A percentile compares a stretch with the other conserved stretches of the same genome.
phyloP scores from a whole-genome alignment of 2,113 vertebrate genomes.

The Hemichromis elongatus region DNA sequence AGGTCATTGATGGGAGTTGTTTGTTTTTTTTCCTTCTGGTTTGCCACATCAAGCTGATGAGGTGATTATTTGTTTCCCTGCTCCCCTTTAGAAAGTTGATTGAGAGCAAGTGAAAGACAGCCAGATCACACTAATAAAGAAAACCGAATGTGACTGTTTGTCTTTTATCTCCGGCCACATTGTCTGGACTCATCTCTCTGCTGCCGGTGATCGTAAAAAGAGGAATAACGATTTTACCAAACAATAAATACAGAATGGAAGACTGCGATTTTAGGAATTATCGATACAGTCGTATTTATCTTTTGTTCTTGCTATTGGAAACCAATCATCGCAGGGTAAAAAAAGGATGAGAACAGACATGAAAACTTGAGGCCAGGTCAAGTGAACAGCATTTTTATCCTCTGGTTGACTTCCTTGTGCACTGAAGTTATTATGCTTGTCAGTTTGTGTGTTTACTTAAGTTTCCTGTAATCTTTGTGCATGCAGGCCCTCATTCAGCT shows the following conservation, averaged over 20 bases:
- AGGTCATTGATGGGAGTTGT: constrained; percentile 3
- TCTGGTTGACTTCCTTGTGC: neutral
- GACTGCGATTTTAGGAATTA: neutral
- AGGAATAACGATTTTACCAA: neutral
- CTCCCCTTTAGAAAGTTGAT: constrained; percentile 5
- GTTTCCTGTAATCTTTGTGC: neutral
- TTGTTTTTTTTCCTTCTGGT: constrained; percentile 5
- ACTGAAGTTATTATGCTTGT: neutral
- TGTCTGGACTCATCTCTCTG: constrained; percentile 9
- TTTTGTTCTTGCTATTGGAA: neutral
- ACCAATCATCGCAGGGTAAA: neutral
- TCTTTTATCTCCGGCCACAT: constrained; percentile 11
- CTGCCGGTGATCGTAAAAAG: constrained; percentile 7
- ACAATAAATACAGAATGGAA: neutral
- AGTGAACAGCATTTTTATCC: neutral
- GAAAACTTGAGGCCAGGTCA: neutral
- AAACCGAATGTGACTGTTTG: neutral
- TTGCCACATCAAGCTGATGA: neutral
- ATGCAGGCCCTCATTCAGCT: constrained; percentile 91
- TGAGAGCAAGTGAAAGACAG: neutral
- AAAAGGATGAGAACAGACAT: neutral
- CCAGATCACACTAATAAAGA: neutral
- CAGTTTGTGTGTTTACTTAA: neutral
- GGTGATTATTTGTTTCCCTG: constrained; percentile 15
- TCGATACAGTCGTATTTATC: neutral